Evolutionary conservation across 2,113 vertebrate species (phyloP).

Genomic region (Pseudorhombus dupliciocellatus): DNA sequence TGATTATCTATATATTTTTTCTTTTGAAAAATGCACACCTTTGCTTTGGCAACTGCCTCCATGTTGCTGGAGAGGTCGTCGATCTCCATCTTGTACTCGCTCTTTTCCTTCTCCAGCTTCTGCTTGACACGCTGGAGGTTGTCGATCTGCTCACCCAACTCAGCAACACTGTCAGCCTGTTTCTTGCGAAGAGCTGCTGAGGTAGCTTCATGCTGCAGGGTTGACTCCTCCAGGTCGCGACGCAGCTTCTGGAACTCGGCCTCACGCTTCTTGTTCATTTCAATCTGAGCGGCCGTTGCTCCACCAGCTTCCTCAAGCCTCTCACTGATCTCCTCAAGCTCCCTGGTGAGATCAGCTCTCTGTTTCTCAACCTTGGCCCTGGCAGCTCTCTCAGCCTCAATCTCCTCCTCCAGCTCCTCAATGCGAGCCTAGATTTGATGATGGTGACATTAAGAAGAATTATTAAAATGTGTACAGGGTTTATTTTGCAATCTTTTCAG

Average conservation of each 20-base stretch:
- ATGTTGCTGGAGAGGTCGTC: slow-evolving; percentile 69
- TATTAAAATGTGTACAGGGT: too few species aligned
- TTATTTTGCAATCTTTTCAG: not conserved
- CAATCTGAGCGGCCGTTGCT: slow-evolving; percentile 69
- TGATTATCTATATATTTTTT: not conserved
- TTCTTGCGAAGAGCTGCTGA: slow-evolving; percentile 76
- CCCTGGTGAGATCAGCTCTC: slow-evolving; percentile 81
- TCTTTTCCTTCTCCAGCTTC: slow-evolving; percentile 68
- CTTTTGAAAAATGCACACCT: slow-evolving; percentile 58
- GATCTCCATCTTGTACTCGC: slow-evolving; percentile 64
- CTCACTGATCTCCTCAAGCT: slow-evolving; percentile 79
- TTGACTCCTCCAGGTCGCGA: slow-evolving; percentile 70
- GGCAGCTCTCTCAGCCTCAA: slow-evolving; percentile 83
- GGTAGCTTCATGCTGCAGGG: slow-evolving; percentile 75
- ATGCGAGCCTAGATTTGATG: slow-evolving; percentile 30
- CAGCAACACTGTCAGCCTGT: slow-evolving; percentile 73
- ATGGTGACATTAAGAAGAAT: not conserved
- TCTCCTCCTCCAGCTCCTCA: slow-evolving; percentile 79
- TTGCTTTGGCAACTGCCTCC: slow-evolving; percentile 77
- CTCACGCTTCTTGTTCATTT: slow-evolving; percentile 72
- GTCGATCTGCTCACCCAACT: slow-evolving; percentile 73
- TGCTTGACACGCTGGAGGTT: slow-evolving; percentile 70
- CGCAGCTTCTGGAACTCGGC: slow-evolving; percentile 70
- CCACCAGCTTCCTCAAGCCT: slow-evolving; percentile 69
- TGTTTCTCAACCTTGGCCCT: slow-evolving; percentile 84